Base-by-base conservation (phyloP, 2,113 vertebrate genomes). In the Megatriorchis doriae region DNA sequence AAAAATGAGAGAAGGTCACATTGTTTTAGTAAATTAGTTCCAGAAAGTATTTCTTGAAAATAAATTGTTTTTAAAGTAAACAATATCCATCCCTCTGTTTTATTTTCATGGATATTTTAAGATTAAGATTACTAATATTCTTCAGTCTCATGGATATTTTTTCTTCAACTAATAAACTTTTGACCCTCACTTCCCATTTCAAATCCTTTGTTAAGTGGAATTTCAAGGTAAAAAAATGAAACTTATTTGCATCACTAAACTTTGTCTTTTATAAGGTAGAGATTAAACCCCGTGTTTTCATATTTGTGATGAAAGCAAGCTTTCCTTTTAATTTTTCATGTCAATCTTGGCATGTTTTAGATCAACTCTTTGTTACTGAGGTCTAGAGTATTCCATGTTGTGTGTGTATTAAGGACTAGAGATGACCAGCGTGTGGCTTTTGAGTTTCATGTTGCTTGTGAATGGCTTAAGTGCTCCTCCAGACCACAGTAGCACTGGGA, bases 31-130 rank as follows among this genome's bases (percentile, higher is more conserved):
- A 84, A 96, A 96, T 93, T 74, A 89, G 23, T 89, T 95, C 65
- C 91, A 95, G 83, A 95, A 87, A 86, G 16, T 56, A 84, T 91
- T 96, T 92, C 17, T 96, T 87, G 68, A 81, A 94, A 94, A 91
- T 1, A 74, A 78, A 74, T 67, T 53, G 4, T 3, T 86, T 92
- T 55, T 81, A 74, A 88, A 95, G 17, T 77, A 91, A 88, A 89
- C 32, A 86, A 25, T 91, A 81, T 63, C 29, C 47, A 67, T n/a
- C 9, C 11, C 2, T 34, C 9, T 66, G 15, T 68, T 92, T 81
- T 86, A 38, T 91, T 93, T 81, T 67, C 17, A 47, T 40, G 38
- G 36, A 16, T 91, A 81, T 91, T 89, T 89, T 86, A 84, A 68
- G 53, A 85, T 66, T 78, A 71, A 74, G 22, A 18, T 68, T 53